Base-by-base conservation (phyloP, 2,797 vertebrate species). In the Pseudochaenichthys georgianus region DNA sequence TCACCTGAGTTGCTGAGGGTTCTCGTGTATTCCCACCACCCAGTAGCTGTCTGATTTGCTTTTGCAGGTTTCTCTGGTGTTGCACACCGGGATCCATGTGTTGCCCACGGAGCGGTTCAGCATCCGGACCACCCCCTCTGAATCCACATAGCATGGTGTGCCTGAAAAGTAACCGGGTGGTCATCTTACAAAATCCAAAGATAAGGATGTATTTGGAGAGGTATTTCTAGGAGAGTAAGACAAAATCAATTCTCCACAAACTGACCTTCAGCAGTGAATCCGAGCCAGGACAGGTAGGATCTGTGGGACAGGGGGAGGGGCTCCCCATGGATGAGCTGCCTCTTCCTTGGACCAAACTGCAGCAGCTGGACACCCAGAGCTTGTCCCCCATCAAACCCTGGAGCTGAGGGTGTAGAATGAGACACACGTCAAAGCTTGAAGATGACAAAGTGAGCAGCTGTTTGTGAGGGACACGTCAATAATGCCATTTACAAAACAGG, bases 1-100 rank as follows among this genome's bases (percentile, higher is more conserved):
- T 82, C 64, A 99, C 98, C 98, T 96, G 89, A 99, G 95, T 87
- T 99, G 98, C 87, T 98, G 97, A 9, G 97, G 97, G 64, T 96
- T 96, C 90, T 99, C 98, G 21, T 98, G 97, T 23, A 98, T 81
- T 6, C 97, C 97, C 11, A 99, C 96, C 17, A 99, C 95, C 98
- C 98, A 99, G 17, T 96, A 98, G 85, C 98, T 96, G 83, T 99
- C 97, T 0, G 97, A 98, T 78, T 95, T 96, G 70, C 97, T 96
- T 85, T 97, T 99, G 90, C 97, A 98, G 65, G 96, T 95, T 9
- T 99, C 97, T 68, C 95, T 94, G 3, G 93, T 98, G 92, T 96
- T 93, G 66, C 97, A 98, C 43, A 99, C 90, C 0, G 98, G 98
- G 3, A 95, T 93, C 98, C 98, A 99, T 0, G 95, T 96, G 86